These are phyloP conservation scores for Montipora capricornis DNA, from an alignment of 64 coral and sea anemone genomes.

Conservation along the genomic window DNA sequence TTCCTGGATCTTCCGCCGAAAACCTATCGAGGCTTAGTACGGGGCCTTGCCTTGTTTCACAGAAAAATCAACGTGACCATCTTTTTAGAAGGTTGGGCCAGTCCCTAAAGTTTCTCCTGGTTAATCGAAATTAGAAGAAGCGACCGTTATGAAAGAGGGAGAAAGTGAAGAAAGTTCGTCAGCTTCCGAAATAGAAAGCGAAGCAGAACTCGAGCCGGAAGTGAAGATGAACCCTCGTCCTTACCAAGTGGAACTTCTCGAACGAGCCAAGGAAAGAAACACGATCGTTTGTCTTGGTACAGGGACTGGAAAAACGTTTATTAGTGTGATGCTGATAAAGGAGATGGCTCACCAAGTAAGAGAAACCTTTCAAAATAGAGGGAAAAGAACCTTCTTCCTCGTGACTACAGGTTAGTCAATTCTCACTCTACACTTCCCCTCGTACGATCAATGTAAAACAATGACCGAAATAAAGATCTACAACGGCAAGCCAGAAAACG, in stretches of 20 bases:
- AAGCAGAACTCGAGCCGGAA: neutral
- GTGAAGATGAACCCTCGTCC: slow-evolving; percentile 49
- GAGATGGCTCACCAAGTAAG: slow-evolving; percentile 75
- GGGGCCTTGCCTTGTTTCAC: too few species aligned
- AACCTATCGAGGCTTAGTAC: too few species aligned
- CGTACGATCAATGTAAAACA: too few species aligned
- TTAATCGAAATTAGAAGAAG: too few species aligned
- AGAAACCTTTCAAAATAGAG: slow-evolving; percentile 64
- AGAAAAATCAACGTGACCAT: too few species aligned
- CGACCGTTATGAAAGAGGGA: too few species aligned
- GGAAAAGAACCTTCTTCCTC: slow-evolving; percentile 92
- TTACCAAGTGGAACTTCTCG: slow-evolving; percentile 88
- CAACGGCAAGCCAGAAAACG: too few species aligned
- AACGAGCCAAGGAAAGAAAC: slow-evolving; percentile 70
- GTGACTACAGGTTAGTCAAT: slow-evolving; percentile 87
- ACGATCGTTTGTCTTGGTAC: slow-evolving; percentile 93
- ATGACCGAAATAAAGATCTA: too few species aligned
- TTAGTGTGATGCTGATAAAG: slow-evolving; percentile 95
- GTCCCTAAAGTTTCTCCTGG: too few species aligned
- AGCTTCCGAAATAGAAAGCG: neutral
- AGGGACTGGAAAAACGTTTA: slow-evolving; percentile 97
- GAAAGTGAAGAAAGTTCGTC: neutral
- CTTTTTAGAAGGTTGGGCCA: too few species aligned
- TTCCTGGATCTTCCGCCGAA: too few species aligned
- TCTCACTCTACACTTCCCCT: too few species aligned